These are phyloP conservation scores for Smutsia temminckii DNA, from an alignment of 2,797 vertebrate genomes.

Conservation along the genomic window DNA sequence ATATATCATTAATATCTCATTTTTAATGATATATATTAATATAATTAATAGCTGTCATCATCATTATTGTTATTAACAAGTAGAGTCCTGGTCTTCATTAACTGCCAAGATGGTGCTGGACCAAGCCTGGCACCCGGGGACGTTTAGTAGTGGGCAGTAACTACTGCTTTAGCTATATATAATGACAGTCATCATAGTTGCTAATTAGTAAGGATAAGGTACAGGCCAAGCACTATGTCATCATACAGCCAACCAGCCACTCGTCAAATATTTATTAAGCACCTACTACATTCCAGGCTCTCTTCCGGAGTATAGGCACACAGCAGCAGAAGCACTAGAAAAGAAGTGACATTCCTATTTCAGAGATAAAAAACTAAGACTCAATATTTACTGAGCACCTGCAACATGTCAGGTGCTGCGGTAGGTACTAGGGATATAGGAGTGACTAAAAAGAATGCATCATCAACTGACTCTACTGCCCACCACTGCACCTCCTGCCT, in stretches of 20 bases:
- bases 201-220: neutral
- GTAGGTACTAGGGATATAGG: neutral
- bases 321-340: neutral
- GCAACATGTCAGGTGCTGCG: neutral
- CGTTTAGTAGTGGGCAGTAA: too few relatives aligned
- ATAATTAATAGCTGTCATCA: neutral
- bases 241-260: neutral
- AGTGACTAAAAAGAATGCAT: neutral
- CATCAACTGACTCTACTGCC: fast-evolving
- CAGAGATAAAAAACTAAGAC: neutral
- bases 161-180: neutral
- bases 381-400: neutral
- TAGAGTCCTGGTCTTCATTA: neutral
- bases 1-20: too few relatives aligned
- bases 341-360: neutral
- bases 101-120: neutral
- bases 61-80: neutral
- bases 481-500: fast-evolving
- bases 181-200: neutral
- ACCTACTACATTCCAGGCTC: neutral
- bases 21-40: too few relatives aligned
- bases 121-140: neutral
- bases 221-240: neutral
- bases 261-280: neutral
- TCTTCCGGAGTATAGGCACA: neutral